A percentile compares a stretch with the other conserved stretches of the same genome.
phyloP scores from a whole-genome alignment of 1,140 invertebrate species.

The Neodiprion fabricii region DNA sequence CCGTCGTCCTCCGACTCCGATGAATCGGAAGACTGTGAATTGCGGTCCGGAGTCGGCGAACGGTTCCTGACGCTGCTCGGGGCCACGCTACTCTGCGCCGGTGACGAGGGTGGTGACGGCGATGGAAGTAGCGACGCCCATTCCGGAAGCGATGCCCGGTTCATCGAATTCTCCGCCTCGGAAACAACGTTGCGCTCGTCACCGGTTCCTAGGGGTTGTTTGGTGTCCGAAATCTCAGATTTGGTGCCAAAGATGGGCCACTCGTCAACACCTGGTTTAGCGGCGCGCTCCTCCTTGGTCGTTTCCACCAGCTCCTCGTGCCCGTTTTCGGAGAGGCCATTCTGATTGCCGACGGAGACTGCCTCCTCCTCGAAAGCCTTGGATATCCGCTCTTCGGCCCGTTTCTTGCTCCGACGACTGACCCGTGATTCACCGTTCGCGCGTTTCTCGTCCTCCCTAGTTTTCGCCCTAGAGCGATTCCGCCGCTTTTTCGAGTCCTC shows the following conservation, averaged over 20 bases:
- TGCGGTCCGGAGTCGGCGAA: conserved; percentile 29
- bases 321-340: conserved; percentile 16
- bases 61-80: conserved; percentile 25
- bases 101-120: background rate
- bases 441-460: background rate
- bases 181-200: background rate
- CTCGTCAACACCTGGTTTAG: background rate
- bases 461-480: background rate
- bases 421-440: conserved; percentile 23
- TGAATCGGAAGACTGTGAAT: conserved; percentile 32
- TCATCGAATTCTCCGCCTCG: background rate
- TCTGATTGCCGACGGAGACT: background rate
- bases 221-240: background rate
- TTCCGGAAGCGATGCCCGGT: background rate
- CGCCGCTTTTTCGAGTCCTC: background rate
- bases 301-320: conserved; percentile 17
- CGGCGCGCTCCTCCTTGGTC: background rate
- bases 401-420: conserved; percentile 51
- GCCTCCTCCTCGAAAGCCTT: conserved; percentile 42
- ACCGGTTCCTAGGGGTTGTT: background rate
- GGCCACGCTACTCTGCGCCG: conserved; percentile 12
- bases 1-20: conserved; percentile 32
- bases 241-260: background rate
- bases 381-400: conserved; percentile 48
- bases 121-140: background rate